Conservation (phyloP, 2,888 invertebrate genomes). For the Brachypalpus laphriformis region DNA sequence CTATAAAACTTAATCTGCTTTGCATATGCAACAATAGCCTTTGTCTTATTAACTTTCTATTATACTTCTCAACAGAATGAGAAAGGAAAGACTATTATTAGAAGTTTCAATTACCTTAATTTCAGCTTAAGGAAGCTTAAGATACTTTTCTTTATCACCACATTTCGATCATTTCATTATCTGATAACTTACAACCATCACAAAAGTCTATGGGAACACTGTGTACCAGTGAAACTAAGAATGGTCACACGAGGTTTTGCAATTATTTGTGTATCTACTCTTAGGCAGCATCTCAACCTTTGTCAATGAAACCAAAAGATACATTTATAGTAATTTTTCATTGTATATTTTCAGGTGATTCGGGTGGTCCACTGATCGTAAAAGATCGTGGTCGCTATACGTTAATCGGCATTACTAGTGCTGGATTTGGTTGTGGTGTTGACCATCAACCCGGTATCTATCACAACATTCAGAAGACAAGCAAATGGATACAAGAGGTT, state of each 20-base stretch:
- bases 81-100: not conserved
- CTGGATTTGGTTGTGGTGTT: constrained; percentile 93
- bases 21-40: not conserved
- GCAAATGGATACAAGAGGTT: constrained; percentile 87
- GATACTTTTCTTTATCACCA: not conserved
- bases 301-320: too few relatives aligned
- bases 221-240: too few relatives aligned
- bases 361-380: constrained; percentile 90
- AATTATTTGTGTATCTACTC: constrained; percentile 57
- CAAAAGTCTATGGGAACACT: not conserved
- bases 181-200: not conserved
- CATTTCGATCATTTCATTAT: not conserved
- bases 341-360: constrained; percentile 85
- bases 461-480: constrained; percentile 89
- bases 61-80: not conserved
- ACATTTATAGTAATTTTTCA: not conserved
- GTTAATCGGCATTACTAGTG: constrained; percentile 91
- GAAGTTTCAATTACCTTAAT: not conserved
- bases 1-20: not conserved
- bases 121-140: not conserved
- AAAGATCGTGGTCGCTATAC: constrained; percentile 89
- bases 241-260: not conserved
- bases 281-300: constrained; percentile 67
- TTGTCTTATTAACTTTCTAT: not conserved
- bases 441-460: constrained; percentile 94